Evolutionary conservation across 2,113 vertebrate species (phyloP).

Genomic region (Caloenas nicobarica): DNA sequence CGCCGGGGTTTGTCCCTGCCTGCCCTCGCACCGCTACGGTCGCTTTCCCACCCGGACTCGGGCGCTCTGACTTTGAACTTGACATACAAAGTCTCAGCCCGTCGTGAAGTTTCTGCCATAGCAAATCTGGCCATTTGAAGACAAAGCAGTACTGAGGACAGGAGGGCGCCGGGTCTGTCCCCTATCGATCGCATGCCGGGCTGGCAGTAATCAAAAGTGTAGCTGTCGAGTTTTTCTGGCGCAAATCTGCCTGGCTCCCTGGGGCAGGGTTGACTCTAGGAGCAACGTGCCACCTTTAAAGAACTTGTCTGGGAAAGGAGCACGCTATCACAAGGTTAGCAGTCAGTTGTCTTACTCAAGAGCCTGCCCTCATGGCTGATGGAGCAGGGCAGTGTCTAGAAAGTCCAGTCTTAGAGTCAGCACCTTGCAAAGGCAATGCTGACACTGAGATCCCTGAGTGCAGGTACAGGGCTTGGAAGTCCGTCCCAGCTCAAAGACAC

Average conservation of each 20-base stretch:
- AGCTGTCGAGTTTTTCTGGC: neutral
- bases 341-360: accelerated
- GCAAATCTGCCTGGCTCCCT: neutral
- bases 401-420: neutral
- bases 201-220: neutral
- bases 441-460: neutral
- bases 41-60: neutral
- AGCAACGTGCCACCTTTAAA: neutral
- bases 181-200: accelerated
- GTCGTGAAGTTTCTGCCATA: neutral
- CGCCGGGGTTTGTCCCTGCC: neutral
- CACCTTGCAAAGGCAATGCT: accelerated
- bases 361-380: neutral
- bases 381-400: neutral
- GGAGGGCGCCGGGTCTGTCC: neutral
- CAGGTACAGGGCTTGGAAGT: neutral
- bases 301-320: neutral
- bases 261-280: neutral
- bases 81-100: neutral
- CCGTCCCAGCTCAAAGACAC: neutral
- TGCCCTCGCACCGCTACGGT: neutral
- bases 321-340: neutral
- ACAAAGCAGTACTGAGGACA: neutral
- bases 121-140: accelerated
- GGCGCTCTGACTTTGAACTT: neutral